These are phyloP conservation scores for Penaeus japonicus DNA, from an alignment of 1,140 invertebrate species.

Conservation along the genomic window DNA sequence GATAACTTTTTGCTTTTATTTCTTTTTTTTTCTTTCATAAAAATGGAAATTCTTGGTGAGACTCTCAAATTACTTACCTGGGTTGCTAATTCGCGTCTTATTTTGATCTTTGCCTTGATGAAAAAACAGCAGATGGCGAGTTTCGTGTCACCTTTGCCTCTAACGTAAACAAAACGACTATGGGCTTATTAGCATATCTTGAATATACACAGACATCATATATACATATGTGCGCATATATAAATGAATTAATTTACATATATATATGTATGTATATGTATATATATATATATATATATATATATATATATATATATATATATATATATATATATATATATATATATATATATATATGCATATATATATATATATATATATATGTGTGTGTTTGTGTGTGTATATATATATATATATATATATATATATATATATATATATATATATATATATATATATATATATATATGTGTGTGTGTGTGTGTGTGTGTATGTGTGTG, in stretches of 20 bases:
- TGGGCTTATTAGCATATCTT: not conserved
- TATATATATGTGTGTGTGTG: slow-evolving; percentile 17
- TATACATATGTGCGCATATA: not conserved
- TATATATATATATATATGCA: slow-evolving; percentile 23
- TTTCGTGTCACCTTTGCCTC: too few relatives aligned
- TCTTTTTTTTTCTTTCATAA: not conserved
- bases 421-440: slow-evolving; percentile 32
- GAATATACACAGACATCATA: not conserved
- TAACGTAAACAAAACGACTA: too few relatives aligned
- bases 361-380: slow-evolving; percentile 10
- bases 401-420: slow-evolving; percentile 22
- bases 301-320: slow-evolving; percentile 21
- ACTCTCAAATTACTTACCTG: not conserved
- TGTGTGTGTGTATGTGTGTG: not conserved
- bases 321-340: slow-evolving; percentile 32
- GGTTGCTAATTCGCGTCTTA: too few relatives aligned
- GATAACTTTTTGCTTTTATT: not conserved
- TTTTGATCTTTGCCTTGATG: too few relatives aligned
- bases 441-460: slow-evolving; percentile 34
- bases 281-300: not conserved
- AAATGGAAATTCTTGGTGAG: not conserved
- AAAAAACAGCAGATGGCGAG: too few relatives aligned
- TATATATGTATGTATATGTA: not conserved
- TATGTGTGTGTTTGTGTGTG: not conserved
- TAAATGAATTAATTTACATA: too few relatives aligned